Evolutionary conservation across 2,797 vertebrate genomes (phyloP), one percentile per base, ranked within the genome.

Genomic region (Scolopax rusticola): DNA sequence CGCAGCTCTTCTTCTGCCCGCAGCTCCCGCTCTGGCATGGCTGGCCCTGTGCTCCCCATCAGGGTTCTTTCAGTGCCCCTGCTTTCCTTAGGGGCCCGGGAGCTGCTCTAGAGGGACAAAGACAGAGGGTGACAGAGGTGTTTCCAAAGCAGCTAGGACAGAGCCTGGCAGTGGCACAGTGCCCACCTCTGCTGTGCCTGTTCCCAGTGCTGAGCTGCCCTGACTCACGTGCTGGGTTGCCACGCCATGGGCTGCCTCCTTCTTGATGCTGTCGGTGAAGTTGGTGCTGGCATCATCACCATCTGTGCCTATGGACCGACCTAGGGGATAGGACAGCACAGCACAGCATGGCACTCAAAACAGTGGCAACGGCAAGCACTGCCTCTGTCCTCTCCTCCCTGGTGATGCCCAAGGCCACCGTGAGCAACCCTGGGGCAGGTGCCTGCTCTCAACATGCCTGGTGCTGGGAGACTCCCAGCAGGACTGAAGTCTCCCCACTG

Each of bases 1-100:
- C 91, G 97, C 93, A 99, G 98, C 89, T 99, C 98, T 43, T 97
- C 92, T 97, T 99, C 98, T 15, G 99, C 98, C 48, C 67, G 97
- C 89, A 96, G 97, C 97, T 98, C 99, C 97, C 97, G 98, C 85
- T 98, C 97, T 47, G 20, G 54, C 48, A n/a, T 2, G 1, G 50
- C 0, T 2, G 41, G 16, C 5, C 25, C 57, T 2, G 1, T 1
- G 54, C 50, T 84, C 14, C 79, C 83, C 45, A 27, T 68, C 51
- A 15, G 86, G 11, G 25, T 11, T 5, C 95, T 93, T 90, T 95
- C 59, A 92, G 91, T 40, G 81, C 38, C 59, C 54, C 33, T 12
- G 2, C 21, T 77, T 90, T 97, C 97, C 74, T 95, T 96, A 61
- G 45, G 64, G 17, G 36, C 88, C 75, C 41, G 86, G 65, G 75